phyloP scores from a whole-genome alignment of 1,140 invertebrate species.

The Procambarus clarkii region DNA sequence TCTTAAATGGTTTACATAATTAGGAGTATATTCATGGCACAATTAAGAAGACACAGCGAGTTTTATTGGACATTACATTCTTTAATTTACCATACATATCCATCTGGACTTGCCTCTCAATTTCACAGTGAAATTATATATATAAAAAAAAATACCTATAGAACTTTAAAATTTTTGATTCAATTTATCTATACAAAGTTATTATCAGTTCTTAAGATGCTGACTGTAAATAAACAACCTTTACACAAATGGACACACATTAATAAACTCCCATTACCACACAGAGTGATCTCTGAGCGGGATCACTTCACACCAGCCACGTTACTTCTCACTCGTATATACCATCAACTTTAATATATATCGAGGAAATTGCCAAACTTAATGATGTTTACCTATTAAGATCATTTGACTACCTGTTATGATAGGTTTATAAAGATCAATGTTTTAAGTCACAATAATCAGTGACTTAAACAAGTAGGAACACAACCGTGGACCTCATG shows the following conservation, averaged over 20 bases:
- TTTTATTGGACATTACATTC: slow-evolving; percentile 71
- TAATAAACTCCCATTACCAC: neutral
- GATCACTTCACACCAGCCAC: neutral
- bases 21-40: slow-evolving; percentile 72
- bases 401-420: neutral
- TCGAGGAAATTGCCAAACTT: no score
- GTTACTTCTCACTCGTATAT: no score
- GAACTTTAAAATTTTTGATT: slow-evolving; percentile 41
- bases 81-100: slow-evolving; percentile 59
- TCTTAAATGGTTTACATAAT: slow-evolving; percentile 61
- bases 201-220: neutral
- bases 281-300: neutral
- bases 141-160: slow-evolving; percentile 15
- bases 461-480: neutral
- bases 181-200: neutral
- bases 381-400: no score
- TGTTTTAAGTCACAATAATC: neutral
- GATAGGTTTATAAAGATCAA: neutral
- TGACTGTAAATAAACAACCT: neutral
- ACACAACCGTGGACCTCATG: neutral
- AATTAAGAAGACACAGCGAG: slow-evolving; percentile 73
- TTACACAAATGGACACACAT: no score
- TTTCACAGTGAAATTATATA: neutral
- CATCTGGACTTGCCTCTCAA: slow-evolving; percentile 51
- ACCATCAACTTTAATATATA: no score